A percentile compares a stretch with the other conserved stretches of the same genome.
Evolutionary conservation across 1,140 invertebrate species (phyloP).

Genomic region (Agrypnia vestita): DNA sequence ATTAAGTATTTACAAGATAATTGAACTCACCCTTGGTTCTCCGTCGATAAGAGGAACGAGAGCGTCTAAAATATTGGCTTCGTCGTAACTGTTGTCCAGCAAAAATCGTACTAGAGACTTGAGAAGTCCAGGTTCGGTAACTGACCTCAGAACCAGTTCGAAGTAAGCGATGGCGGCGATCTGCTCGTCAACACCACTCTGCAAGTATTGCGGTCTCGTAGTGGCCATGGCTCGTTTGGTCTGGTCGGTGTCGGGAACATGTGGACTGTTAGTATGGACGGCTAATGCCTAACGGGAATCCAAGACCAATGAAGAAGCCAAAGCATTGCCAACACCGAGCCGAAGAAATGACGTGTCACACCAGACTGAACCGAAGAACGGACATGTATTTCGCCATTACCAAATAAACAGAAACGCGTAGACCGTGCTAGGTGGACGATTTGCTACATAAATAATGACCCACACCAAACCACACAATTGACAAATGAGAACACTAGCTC

Average conservation of each 20-base stretch:
- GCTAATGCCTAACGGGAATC: constrained; percentile 42
- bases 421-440: background rate
- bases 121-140: constrained; percentile 88
- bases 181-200: constrained; percentile 88
- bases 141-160: constrained; percentile 89
- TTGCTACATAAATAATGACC: background rate
- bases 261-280: constrained; percentile 58
- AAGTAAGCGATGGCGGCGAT: constrained; percentile 93
- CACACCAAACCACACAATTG: background rate
- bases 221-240: constrained; percentile 63
- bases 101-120: constrained; percentile 90
- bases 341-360: constrained; percentile 46
- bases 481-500: background rate
- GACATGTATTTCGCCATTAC: constrained; percentile 11
- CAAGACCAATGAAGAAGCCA: constrained; percentile 27
- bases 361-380: constrained; percentile 9
- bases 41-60: constrained; percentile 84
- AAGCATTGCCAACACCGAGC: constrained; percentile 52
- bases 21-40: constrained; percentile 77
- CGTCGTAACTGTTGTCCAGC: constrained; percentile 89
- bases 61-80: constrained; percentile 82
- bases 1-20: background rate
- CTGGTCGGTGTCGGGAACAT: constrained; percentile 56
- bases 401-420: background rate
- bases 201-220: constrained; percentile 73